A percentile compares a stretch with the other conserved stretches of the same genome.
phyloP scores from a whole-genome alignment of 2,113 vertebrate genomes.

The Oreochromis aureus region DNA sequence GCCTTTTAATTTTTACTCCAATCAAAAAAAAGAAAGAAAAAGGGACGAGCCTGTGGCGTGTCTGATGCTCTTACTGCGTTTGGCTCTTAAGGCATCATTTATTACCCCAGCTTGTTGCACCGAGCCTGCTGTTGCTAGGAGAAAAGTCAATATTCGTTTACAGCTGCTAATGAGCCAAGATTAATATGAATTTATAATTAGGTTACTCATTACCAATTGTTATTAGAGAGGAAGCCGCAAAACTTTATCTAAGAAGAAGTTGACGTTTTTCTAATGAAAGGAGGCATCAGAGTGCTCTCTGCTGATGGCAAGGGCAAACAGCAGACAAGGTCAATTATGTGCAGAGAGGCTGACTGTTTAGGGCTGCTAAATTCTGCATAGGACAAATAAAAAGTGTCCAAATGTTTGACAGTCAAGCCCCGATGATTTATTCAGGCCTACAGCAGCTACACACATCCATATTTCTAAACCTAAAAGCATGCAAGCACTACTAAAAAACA shows the following conservation, averaged over 20 bases:
- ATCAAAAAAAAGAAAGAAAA: neutral
- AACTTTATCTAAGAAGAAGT: conserved; percentile 43
- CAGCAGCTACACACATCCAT: neutral
- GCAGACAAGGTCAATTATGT: conserved; percentile 52
- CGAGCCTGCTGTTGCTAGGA: conserved; percentile 10
- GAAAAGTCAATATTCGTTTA: conserved; percentile 65
- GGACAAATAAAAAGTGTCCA: neutral
- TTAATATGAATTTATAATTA: conserved; percentile 61
- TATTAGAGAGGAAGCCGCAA: conserved; percentile 38
- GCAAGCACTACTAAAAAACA: neutral
- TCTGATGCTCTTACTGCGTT: neutral
- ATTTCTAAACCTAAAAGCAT: conserved; percentile 22
- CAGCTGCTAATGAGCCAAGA: conserved; percentile 52
- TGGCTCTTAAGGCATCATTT: conserved; percentile 25
- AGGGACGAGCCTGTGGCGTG: neutral
- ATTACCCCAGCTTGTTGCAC: conserved; percentile 14
- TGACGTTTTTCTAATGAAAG: conserved; percentile 59
- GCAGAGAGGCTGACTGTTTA: conserved; percentile 14
- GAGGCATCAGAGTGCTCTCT: conserved; percentile 48
- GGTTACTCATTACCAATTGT: conserved; percentile 48
- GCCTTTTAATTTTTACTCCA: neutral
- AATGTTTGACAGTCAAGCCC: neutral
- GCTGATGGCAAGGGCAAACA: conserved; percentile 56
- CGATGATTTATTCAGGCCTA: neutral
- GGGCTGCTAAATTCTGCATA: neutral